These are phyloP conservation scores for Aphelocoma californica DNA, from an alignment of 2,797 vertebrate genomes.

Conservation along the genomic window DNA sequence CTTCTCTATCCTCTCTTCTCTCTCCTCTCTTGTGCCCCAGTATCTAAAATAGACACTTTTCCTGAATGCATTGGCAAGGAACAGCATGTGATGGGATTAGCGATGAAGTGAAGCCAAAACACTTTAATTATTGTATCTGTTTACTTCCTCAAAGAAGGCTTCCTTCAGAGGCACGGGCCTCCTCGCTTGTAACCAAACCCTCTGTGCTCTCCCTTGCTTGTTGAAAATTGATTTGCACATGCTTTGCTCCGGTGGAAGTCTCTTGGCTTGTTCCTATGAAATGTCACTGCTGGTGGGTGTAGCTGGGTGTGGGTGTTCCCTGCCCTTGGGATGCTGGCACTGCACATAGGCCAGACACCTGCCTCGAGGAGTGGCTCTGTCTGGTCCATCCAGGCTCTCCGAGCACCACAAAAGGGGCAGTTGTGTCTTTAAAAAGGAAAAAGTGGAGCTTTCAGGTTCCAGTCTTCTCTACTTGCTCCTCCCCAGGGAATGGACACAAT, in stretches of 20 bases:
- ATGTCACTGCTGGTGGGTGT: background rate
- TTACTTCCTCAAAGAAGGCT: background rate
- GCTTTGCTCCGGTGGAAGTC: background rate
- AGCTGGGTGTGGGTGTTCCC: background rate
- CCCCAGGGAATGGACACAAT: background rate
- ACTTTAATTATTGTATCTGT: background rate
- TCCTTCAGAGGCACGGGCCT: background rate
- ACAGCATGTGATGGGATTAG: constrained; percentile 12
- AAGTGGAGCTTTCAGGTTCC: background rate
- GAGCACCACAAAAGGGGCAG: background rate
- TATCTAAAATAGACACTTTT: background rate
- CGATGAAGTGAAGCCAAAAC: background rate
- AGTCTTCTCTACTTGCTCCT: background rate
- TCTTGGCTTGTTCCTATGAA: background rate
- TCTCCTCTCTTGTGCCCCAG: background rate
- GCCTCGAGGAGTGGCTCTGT: background rate
- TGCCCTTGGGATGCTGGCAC: background rate
- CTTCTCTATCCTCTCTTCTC: too few relatives aligned
- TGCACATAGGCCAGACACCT: background rate
- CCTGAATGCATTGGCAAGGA: background rate
- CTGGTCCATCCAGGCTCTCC: background rate
- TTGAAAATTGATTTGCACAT: background rate
- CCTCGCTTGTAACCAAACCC: background rate
- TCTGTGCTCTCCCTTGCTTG: background rate
- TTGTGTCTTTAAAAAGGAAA: background rate